Base-by-base conservation (phyloP, 2,797 vertebrate species). In the Ptychadena robeensis region DNA sequence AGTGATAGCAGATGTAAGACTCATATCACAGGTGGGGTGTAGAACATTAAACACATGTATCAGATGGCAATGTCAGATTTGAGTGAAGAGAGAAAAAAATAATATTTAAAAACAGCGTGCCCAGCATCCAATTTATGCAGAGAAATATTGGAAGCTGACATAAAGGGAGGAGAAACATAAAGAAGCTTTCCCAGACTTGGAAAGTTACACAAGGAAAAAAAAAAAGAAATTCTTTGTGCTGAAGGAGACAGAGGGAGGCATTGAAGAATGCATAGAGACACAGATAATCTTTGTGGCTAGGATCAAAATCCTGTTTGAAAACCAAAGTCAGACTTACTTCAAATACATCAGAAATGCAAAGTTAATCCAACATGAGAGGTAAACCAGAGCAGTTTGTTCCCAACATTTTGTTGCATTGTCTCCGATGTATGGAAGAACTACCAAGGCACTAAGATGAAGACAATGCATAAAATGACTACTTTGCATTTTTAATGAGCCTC, bases 1-100 rank as follows among this genome's bases (percentile, higher is more conserved):
- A 76, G 72, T 48, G 78, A 75, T 80, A 80, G 79, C 82, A 85
- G 82, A 85, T 85, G 82, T 85, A 85, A 76, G 72, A 80, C 63
- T 15, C 73, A 85, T 70, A 71, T 59, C 78, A 76, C 82, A 85
- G 82, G 82, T 85, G 82, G 77, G 77, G 66, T 76, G 78, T 67
- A 69, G 66, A 85, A 79, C 72, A 65, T 80, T 65, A 61, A 85
- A 85, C 75, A 71, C 78, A 75, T 65, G 72, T 70, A 85, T 85
- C 82, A 85, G 78, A 85, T 85, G 82, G 82, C 72, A 79, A 68
- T 80, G 82, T 85, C 82, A 80, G 72, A 69, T 80, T 85, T 80
- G 64, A 85, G 70, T 65, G 78, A 85, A 71, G 78, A 84, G 32
- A 75, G 71, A 80, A 61, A 61, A 61, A 75, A 79, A 80, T 70